Conservation (phyloP, 2,888 invertebrate species). For the Cryptocephalus moraei region DNA sequence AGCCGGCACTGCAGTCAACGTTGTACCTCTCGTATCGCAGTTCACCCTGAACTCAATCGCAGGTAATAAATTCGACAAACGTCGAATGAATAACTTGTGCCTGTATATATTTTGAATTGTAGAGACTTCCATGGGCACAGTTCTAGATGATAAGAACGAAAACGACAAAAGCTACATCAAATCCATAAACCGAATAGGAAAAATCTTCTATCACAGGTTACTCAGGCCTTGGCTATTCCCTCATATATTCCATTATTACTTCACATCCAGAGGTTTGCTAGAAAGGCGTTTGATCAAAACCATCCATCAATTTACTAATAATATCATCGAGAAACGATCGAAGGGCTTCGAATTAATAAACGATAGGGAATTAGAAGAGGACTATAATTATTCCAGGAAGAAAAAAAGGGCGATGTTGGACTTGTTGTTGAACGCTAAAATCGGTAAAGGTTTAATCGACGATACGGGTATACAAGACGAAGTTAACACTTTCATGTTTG, state of each 20-base stretch:
- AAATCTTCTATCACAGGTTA: constrained; percentile 15
- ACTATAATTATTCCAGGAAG: constrained; percentile 26
- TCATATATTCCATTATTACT: constrained; percentile 9
- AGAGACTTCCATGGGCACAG: constrained; percentile 25
- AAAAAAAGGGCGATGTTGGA: constrained; percentile 34
- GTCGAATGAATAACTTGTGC: not conserved
- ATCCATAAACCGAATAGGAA: constrained; percentile 18
- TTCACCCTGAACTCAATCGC: constrained; percentile 15
- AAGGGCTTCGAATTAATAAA: constrained; percentile 7
- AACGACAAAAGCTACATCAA: constrained; percentile 17
- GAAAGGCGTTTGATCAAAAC: constrained; percentile 15
- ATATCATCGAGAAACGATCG: constrained; percentile 16
- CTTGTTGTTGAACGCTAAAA: constrained; percentile 20
- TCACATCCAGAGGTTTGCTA: constrained; percentile 7
- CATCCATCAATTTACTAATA: constrained; percentile 22
- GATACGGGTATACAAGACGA: constrained; percentile 46
- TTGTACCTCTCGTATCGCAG: constrained; percentile 12
- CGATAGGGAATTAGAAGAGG: constrained; percentile 25
- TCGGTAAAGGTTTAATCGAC: constrained; percentile 17
- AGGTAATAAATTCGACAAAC: constrained; percentile 5
- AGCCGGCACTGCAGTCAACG: constrained; percentile 8
- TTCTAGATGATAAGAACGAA: constrained; percentile 13
- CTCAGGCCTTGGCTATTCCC: constrained; percentile 22
- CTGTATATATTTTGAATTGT: constrained; percentile 2
- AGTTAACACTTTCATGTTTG: constrained; percentile 51